Conservation (phyloP, 2,888 invertebrate genomes). For the Eupithecia dodoneata region DNA sequence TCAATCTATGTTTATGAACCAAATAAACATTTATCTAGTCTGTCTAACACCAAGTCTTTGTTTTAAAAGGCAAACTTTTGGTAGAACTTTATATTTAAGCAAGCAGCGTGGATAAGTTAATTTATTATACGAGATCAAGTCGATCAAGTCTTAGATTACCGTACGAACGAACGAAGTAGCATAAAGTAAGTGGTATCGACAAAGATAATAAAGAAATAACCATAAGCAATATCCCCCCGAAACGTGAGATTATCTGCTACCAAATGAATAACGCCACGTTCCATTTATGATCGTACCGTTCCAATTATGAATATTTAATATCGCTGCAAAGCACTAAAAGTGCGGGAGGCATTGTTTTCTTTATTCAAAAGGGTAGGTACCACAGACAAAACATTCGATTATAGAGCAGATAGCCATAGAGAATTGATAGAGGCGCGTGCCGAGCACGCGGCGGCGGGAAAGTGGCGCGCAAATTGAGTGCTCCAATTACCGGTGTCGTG, state of each 20-base stretch:
- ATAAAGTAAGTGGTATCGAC: constrained; percentile 1
- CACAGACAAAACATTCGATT: constrained; percentile 70
- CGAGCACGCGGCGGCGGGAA: constrained; percentile 62
- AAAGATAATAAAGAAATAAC: constrained; percentile 15
- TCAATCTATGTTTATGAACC: no score
- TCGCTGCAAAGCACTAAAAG: constrained; percentile 46
- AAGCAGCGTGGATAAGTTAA: not conserved
- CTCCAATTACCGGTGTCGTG: constrained; percentile 80
- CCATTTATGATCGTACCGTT: constrained; percentile 22
- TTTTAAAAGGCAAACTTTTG: not conserved
- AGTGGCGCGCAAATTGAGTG: constrained; percentile 81
- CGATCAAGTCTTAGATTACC: not conserved
- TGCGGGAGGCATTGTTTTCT: constrained; percentile 59
- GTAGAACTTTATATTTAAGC: not conserved
- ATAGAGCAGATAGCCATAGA: constrained; percentile 63
- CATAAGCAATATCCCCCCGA: constrained; percentile 12
- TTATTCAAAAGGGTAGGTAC: constrained; percentile 59
- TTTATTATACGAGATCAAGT: not conserved
- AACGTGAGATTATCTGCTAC: constrained; percentile 29
- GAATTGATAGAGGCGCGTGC: constrained; percentile 68
- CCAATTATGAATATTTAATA: constrained; percentile 47
- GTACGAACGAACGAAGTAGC: not conserved
- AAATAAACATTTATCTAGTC: no score
- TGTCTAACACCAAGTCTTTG: no score
- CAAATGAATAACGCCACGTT: constrained; percentile 9